Percentiles rank a stretch among this genome's conserved stretches.
phyloP scores from a whole-genome alignment of 2,113 vertebrate genomes.

The Thryonomys swinderianus region DNA sequence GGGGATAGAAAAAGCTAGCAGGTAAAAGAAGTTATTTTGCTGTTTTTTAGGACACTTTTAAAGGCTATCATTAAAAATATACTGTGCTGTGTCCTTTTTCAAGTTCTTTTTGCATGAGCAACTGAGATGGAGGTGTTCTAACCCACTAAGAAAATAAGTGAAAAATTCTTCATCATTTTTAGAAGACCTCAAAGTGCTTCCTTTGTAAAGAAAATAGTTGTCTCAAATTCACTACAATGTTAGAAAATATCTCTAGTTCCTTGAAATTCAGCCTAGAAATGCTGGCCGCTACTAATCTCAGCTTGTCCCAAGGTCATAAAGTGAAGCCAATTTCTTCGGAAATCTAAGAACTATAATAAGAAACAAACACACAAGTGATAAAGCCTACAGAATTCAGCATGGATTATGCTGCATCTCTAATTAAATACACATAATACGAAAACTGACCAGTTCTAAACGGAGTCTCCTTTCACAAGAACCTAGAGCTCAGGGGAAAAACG shows the following conservation, averaged over 20 bases:
- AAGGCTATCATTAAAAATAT: not conserved
- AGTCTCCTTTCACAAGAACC: not conserved
- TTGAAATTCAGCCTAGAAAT: not conserved
- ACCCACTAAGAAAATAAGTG: conserved; percentile 45
- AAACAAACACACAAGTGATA: not conserved
- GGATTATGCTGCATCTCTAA: not conserved
- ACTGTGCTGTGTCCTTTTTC: not conserved
- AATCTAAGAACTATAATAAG: conserved; percentile 16
- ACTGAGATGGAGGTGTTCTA: conserved; percentile 41
- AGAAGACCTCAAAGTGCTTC: not conserved
- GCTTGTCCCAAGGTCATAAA: not conserved
- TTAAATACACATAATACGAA: conserved; percentile 39
- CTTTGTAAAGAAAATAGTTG: conserved; percentile 16
- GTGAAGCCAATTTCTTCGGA: conserved; percentile 15
- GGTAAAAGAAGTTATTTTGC: not conserved
- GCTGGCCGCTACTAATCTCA: not conserved
- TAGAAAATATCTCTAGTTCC: not conserved
- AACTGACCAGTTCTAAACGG: not conserved
- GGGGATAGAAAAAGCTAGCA: not conserved
- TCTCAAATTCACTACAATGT: not conserved
- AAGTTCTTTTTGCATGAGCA: conserved; percentile 37
- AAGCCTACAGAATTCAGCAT: not conserved
- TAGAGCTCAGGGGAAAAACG: not conserved
- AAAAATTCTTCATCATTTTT: conserved; percentile 37
- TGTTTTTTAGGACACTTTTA: not conserved